These are phyloP conservation scores for Fukomys damarensis DNA, from an alignment of 2,113 vertebrate genomes.

Conservation along the genomic window DNA sequence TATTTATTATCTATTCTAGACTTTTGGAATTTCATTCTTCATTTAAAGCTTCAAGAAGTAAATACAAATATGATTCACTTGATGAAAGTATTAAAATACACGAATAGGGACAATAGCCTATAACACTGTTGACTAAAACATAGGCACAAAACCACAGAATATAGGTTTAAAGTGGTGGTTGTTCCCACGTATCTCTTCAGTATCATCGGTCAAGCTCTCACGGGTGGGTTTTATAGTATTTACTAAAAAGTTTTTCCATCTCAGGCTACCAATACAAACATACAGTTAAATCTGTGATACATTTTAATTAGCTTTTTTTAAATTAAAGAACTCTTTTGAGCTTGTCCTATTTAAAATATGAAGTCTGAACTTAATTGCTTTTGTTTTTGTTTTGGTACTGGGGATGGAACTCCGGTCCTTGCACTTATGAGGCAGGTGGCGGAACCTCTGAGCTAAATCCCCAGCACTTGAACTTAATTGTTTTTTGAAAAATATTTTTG, in stretches of 20 bases:
- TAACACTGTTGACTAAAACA: neutral
- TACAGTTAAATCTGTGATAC: neutral
- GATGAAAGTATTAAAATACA: slow-evolving; percentile 55
- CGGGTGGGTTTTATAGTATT: neutral
- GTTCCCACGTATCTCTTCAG: neutral
- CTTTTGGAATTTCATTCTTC: slow-evolving; percentile 48
- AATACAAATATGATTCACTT: slow-evolving; percentile 57
- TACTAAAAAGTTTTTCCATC: neutral
- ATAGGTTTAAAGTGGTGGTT: neutral
- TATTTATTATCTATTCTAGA: slow-evolving; percentile 61
- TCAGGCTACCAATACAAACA: neutral
- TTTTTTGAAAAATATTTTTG: slow-evolving; percentile 27
- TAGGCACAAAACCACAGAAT: neutral
- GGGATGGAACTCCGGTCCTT: too few relatives aligned
- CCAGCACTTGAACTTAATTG: neutral
- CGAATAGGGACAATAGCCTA: neutral
- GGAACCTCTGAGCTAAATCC: too few relatives aligned
- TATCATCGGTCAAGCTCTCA: neutral
- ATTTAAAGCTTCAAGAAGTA: slow-evolving; percentile 64
- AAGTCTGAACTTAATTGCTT: neutral
- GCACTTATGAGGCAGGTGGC: too few relatives aligned
- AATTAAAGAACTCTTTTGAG: neutral
- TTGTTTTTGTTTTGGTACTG: too few relatives aligned
- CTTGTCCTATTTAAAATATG: slow-evolving; percentile 38
- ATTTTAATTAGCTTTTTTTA: slow-evolving; percentile 3